Evolutionary conservation across 2,888 invertebrate species (phyloP).

Genomic region (Thyatira batis): DNA sequence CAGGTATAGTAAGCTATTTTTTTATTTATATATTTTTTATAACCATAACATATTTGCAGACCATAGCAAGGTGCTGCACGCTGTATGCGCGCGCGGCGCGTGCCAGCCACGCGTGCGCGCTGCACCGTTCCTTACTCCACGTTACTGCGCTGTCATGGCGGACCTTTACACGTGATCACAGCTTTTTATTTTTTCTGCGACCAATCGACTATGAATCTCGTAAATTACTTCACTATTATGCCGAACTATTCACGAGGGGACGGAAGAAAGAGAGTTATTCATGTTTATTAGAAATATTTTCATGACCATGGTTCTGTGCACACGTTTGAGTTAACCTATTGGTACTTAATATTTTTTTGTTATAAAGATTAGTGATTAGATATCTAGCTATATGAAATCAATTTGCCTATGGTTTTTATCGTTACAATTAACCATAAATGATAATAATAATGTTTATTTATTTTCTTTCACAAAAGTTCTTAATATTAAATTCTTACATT

Average conservation of each 20-base stretch:
- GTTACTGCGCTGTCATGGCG: constrained; percentile 72
- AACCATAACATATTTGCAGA: constrained; percentile 37
- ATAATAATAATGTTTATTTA: too few relatives aligned
- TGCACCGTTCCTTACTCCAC: constrained; percentile 36
- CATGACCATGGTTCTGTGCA: constrained; percentile 33
- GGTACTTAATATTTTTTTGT: neutral
- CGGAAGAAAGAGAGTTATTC: constrained; percentile 51
- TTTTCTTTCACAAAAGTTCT: too few relatives aligned
- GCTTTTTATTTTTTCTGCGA: constrained; percentile 52
- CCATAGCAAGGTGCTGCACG: constrained; percentile 70
- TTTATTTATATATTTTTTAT: neutral
- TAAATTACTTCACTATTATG: constrained; percentile 73
- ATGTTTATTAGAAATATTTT: constrained; percentile 66
- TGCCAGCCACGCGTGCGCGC: constrained; percentile 62
- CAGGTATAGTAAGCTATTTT: neutral
- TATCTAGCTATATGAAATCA: too few relatives aligned
- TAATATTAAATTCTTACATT: too few relatives aligned
- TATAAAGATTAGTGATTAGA: too few relatives aligned
- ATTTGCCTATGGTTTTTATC: too few relatives aligned
- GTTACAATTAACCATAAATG: too few relatives aligned
- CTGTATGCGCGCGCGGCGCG: constrained; percentile 47
- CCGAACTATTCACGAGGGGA: constrained; percentile 46
- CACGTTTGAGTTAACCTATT: neutral
- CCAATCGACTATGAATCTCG: constrained; percentile 61
- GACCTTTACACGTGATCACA: constrained; percentile 55